Evolutionary conservation across 2,888 invertebrate species (phyloP), one percentile per base, ranked within the genome.

Genomic region (Thalpophila matura): DNA sequence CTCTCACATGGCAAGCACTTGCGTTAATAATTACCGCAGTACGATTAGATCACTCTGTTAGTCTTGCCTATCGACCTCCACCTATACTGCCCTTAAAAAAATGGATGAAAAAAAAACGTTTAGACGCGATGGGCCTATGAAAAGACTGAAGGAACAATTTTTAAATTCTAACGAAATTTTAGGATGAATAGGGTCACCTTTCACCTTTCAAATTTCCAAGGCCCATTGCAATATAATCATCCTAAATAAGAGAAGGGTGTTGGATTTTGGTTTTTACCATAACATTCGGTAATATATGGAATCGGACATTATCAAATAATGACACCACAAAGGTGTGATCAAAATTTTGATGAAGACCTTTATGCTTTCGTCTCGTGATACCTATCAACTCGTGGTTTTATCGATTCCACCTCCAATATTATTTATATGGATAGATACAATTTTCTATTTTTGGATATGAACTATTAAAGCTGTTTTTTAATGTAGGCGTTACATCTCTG

Each of bases 1-100:
- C 79, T 63, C 67, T 77, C 69, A 64, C 78, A 80, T 62, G 75
- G 73, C 70, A 38, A 63, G 74, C 68, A 69, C 72, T 79, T 79
- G 75, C 79, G 72, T 76, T 74, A 80, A 81, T 75, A 76, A 67
- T 76, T 80, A 69, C 74, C 61, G 72, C 73, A 57, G 62, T 73
- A 67, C 72, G 73, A 78, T 84, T 81, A 83, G 79, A 72, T 68
- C 70, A 67, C 46, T 49, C 24, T 18, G 33, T 37, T 35, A 20
- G 18, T 9, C 33, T 74, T 26, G 37, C 54, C 53, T 42, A 38
- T 9, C 26, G 12, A 18, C 37, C 42, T 22, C 40, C 24, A 33
- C 2, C 14, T 40, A 9, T 26, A 14, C 7, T 7, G 4, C 5
- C 18, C 9, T 45, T 31, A 35, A 9, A 14, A 53, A 29, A 16